Conservation (phyloP, 2,888 invertebrate species). For the Orgyia antiqua region DNA sequence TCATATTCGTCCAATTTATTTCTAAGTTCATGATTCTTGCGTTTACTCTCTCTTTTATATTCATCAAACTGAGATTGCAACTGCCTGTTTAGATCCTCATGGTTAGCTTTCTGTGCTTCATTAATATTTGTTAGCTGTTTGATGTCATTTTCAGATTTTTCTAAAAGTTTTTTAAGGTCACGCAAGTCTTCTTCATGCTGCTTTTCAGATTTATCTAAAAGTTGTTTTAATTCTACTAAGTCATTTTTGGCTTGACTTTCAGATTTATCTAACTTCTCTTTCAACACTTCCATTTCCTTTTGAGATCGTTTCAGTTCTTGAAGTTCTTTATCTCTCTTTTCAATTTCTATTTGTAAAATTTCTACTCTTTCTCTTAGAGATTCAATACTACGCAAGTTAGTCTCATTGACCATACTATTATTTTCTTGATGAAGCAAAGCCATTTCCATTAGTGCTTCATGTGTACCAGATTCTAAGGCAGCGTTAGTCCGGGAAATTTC, state of each 20-base stretch:
- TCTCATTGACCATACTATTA: conserved; percentile 44
- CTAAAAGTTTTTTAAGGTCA: conserved; percentile 56
- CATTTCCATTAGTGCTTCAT: conserved; percentile 42
- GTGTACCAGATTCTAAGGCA: conserved; percentile 42
- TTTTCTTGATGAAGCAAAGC: conserved; percentile 55
- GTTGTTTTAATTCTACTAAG: conserved; percentile 56
- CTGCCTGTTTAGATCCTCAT: conserved; percentile 68
- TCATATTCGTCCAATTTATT: conserved; percentile 77
- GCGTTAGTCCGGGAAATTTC: conserved; percentile 46
- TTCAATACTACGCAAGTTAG: conserved; percentile 54
- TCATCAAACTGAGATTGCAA: conserved; percentile 61
- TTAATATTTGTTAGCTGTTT: conserved; percentile 66
- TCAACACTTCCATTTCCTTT: conserved; percentile 42
- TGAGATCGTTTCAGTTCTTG: conserved; percentile 51
- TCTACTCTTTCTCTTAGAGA: conserved; percentile 52
- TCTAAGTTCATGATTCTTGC: conserved; percentile 70
- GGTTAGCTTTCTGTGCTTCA: conserved; percentile 67
- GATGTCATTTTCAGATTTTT: conserved; percentile 65
- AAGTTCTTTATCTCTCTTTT: conserved; percentile 50
- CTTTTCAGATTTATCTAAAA: conserved; percentile 57
- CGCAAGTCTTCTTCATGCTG: conserved; percentile 55
- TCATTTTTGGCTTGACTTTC: conserved; percentile 49
- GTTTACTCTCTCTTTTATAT: conserved; percentile 66
- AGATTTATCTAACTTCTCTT: background rate
- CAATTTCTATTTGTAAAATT: conserved; percentile 45